These are phyloP conservation scores for Pteromalus puparum DNA, from an alignment of 1,140 invertebrate species.

Conservation along the genomic window DNA sequence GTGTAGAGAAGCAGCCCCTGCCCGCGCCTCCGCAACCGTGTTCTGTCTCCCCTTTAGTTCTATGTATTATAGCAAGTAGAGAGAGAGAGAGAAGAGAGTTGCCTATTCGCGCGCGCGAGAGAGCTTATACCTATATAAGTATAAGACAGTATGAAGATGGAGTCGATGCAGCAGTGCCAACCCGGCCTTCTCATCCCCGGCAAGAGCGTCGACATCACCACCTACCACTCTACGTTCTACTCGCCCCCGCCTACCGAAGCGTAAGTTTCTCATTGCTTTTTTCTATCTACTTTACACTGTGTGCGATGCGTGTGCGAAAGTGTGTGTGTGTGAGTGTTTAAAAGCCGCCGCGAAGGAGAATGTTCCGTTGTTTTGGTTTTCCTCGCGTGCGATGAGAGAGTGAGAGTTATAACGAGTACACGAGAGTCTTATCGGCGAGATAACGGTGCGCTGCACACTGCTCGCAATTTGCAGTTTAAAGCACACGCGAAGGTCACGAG, in stretches of 20 bases:
- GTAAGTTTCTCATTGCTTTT: constrained; percentile 64
- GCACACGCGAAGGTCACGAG: neutral
- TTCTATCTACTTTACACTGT: neutral
- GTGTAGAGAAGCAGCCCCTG: constrained; percentile 48
- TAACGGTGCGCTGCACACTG: neutral
- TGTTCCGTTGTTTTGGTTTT: neutral
- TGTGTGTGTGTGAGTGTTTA: neutral
- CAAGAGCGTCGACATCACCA: constrained; percentile 66
- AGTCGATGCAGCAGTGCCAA: constrained; percentile 8
- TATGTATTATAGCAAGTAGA: neutral
- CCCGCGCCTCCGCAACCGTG: neutral
- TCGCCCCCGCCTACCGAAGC: constrained; percentile 74
- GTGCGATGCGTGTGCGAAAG: neutral
- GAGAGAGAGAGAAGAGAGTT: neutral
- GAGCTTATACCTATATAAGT: no score
- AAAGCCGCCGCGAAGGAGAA: neutral
- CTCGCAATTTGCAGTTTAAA: neutral
- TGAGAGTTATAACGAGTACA: no score
- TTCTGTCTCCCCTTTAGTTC: neutral
- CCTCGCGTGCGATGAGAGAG: neutral
- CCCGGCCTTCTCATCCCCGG: constrained; percentile 61
- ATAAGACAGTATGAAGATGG: constrained; percentile 27
- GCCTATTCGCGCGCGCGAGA: neutral
- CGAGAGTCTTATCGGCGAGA: neutral
- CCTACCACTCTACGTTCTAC: constrained; percentile 72